phyloP scores from a whole-genome alignment of 2,113 vertebrate species.

The Cygnus buccinator region DNA sequence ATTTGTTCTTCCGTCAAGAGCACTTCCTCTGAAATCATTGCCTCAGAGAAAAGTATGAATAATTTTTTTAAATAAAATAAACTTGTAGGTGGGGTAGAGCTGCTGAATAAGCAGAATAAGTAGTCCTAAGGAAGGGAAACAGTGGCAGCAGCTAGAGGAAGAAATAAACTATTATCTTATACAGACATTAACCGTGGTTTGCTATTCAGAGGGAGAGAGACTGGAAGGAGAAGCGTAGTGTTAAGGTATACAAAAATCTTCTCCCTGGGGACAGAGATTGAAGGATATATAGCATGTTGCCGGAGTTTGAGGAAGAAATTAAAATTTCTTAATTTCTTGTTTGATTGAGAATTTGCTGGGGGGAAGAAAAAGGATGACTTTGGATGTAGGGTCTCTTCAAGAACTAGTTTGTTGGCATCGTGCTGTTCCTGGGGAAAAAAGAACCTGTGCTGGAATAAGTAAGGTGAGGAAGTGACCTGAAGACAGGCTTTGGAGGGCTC shows the following conservation, averaged over 20 bases:
- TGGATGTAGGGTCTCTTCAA: neutral
- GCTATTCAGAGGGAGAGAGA: neutral
- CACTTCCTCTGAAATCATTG: conserved; percentile 33
- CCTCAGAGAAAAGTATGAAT: conserved; percentile 16
- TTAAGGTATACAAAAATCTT: conserved; percentile 28
- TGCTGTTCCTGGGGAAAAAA: neutral
- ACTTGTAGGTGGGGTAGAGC: conserved; percentile 6
- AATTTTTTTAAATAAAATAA: neutral
- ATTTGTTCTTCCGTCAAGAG: conserved; percentile 34
- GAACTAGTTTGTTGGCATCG: neutral
- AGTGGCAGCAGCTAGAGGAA: neutral
- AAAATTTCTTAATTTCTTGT: neutral
- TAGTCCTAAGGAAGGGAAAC: conserved; percentile 12
- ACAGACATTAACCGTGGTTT: neutral
- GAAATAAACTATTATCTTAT: neutral
- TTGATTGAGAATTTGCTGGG: conserved; percentile 1
- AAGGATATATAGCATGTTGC: neutral
- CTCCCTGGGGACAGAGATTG: neutral
- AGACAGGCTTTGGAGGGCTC: neutral
- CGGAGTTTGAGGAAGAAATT: neutral
- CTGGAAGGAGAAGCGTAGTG: neutral
- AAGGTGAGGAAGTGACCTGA: neutral
- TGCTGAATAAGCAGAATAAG: conserved; percentile 53
- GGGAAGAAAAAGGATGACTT: neutral
- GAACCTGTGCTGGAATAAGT: neutral